A percentile compares a stretch with the other conserved stretches of the same genome.
phyloP scores from a whole-genome alignment of 1,140 invertebrate genomes.

The Drosophila teissieri region DNA sequence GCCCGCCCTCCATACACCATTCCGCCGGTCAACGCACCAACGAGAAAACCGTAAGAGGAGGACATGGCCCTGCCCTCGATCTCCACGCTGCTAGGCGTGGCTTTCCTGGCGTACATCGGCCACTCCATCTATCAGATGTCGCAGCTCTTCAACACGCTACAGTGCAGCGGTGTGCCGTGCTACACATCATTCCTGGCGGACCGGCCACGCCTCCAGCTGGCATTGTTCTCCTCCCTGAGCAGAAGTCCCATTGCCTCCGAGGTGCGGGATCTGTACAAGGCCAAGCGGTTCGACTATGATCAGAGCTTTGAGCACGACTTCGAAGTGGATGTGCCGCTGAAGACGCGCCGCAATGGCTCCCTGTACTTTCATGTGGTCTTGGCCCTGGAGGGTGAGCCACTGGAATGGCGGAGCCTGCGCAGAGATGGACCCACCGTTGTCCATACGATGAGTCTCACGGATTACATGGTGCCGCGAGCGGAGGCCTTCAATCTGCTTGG shows the following conservation, averaged over 20 bases:
- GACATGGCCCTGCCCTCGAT: conserved; percentile 76
- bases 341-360: conserved; percentile 91
- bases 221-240: conserved; percentile 86
- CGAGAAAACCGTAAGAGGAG: not conserved
- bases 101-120: conserved; percentile 89
- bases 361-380: conserved; percentile 89
- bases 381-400: conserved; percentile 85
- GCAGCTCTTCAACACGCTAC: conserved; percentile 89
- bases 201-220: conserved; percentile 86
- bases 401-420: conserved; percentile 85
- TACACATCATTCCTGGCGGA: conserved; percentile 86
- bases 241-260: conserved; percentile 85
- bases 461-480: conserved; percentile 89
- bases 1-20: not conserved
- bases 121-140: conserved; percentile 91
- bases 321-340: conserved; percentile 88
- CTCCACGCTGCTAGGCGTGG: conserved; percentile 86
- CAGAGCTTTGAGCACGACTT: conserved; percentile 85
- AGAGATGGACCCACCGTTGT: conserved; percentile 86
- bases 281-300: conserved; percentile 86
- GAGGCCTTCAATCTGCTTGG: conserved; percentile 91
- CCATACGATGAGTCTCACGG: conserved; percentile 88
- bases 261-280: conserved; percentile 77
- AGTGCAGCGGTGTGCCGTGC: conserved; percentile 87
- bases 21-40: not conserved